Evolutionary conservation across 2,113 vertebrate species (phyloP), one percentile per base, ranked within the genome.

Genomic region (Eleginops maclovinus): DNA sequence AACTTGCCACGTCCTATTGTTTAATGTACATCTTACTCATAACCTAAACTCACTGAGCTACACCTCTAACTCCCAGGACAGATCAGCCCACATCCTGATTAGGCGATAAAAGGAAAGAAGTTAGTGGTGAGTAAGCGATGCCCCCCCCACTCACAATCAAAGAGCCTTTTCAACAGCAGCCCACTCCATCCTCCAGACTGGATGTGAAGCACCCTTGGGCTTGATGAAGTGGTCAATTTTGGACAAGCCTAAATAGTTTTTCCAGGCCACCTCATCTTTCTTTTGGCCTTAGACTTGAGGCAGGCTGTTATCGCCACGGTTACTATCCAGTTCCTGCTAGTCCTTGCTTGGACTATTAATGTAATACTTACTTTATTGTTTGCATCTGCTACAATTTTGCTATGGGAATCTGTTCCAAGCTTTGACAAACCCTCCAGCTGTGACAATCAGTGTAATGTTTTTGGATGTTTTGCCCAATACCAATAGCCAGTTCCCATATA

Each of bases 391-490:
- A 11, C 0, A 14, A 44, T 68, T 77, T 77, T 60, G 31, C 21
- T 6, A 22, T 53, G 46, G 55, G 10, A 19, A 1, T 72, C 31
- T 17, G 24, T 61, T 79, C 69, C 80, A 78, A 46, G 65, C 16
- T 51, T 14, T 64, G 55, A 28, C 55, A 53, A 79, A 54, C 22
- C 26, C 50, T 76, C 40, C 72, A 86, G 51, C 73, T 78, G 78
- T 69, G 56, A 24, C 49, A 16, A 22, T 68, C 60, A 24, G 17
- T 51, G 59, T 61, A 44, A 69, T 31, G 10, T 67, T 55, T 44
- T 13, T 79, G 67, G 74, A 67, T 36, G 12, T 70, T 21, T 61
- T 21, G 31, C 31, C 73, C 60, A 68, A 2, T 43, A 28, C 31
- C 14, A 72, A 55, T 44, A 54, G 28, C 68, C 11, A 72, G 69